These are phyloP conservation scores for Callyntrura sp. DNA, from an alignment of 2,888 invertebrate genomes.

Conservation along the genomic window DNA sequence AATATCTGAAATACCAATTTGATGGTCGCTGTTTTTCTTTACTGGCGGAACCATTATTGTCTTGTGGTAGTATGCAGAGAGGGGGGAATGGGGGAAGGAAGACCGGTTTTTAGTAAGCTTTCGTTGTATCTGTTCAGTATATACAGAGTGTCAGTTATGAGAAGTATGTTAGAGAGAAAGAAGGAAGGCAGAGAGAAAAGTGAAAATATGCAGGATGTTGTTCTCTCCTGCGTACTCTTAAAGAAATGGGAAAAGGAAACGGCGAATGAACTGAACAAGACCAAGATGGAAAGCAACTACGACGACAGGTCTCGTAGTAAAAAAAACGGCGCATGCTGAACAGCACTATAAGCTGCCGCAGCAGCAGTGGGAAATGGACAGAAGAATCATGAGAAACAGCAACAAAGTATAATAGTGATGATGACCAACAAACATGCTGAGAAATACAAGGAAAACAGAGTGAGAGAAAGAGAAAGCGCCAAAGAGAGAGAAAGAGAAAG, in stretches of 20 bases:
- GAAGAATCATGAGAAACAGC: constrained; percentile 17
- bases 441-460: not conserved
- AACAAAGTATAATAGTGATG: not conserved
- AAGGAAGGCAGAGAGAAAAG: not conserved
- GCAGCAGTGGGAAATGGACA: constrained; percentile 34
- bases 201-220: constrained; percentile 66
- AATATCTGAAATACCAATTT: constrained; percentile 47
- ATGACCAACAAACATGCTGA: constrained; percentile 1
- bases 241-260: constrained; percentile 26
- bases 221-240: constrained; percentile 1
- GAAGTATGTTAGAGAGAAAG: not conserved
- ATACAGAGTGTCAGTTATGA: constrained; percentile 27
- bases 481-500: not conserved
- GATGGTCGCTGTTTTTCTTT: constrained; percentile 45
- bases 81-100: too few species aligned
- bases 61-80: not conserved
- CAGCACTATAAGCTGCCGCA: not conserved
- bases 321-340: not conserved
- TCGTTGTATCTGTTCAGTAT: not conserved
- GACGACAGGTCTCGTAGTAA: not conserved
- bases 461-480: not conserved
- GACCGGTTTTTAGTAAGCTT: too few species aligned
- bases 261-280: constrained; percentile 29
- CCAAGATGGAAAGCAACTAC: not conserved
- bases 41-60: not conserved